Conservation (phyloP, 2,113 vertebrate species). For the Paralichthys olivaceus region DNA sequence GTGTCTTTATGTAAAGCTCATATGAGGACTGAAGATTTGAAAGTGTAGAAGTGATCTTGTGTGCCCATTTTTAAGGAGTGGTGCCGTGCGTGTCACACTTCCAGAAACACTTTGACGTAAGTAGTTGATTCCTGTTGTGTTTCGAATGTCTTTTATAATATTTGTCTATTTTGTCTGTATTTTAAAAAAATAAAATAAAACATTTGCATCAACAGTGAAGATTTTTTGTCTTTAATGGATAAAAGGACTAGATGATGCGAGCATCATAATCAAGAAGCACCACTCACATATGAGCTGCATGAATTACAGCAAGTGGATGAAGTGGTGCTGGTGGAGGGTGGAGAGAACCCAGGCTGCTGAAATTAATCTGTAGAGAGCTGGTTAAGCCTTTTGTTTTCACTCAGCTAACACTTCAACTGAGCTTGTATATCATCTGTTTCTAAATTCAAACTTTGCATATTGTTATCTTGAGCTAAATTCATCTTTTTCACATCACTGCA, state of each 20-base stretch:
- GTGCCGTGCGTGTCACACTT: neutral
- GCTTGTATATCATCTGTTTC: too few species aligned
- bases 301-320: too few species aligned
- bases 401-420: too few species aligned
- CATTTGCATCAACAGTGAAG: constrained; percentile 6
- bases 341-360: too few species aligned
- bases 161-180: constrained; percentile 67
- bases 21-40: neutral
- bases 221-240: neutral
- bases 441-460: too few species aligned
- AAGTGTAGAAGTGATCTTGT: neutral
- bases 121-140: constrained; percentile 48
- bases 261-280: neutral
- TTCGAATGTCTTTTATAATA: constrained; percentile 65
- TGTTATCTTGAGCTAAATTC: too few species aligned
- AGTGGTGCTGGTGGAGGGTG: too few species aligned
- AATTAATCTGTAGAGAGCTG: too few species aligned
- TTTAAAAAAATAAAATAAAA: constrained; percentile 55
- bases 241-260: neutral
- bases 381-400: too few species aligned
- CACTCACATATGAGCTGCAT: too few species aligned
- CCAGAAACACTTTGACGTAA: neutral
- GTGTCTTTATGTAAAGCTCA: neutral
- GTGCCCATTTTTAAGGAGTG: constrained; percentile 19
- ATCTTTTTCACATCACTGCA: too few species aligned